phyloP scores from a whole-genome alignment of 2,888 invertebrate species.

The Papilio demoleus region DNA sequence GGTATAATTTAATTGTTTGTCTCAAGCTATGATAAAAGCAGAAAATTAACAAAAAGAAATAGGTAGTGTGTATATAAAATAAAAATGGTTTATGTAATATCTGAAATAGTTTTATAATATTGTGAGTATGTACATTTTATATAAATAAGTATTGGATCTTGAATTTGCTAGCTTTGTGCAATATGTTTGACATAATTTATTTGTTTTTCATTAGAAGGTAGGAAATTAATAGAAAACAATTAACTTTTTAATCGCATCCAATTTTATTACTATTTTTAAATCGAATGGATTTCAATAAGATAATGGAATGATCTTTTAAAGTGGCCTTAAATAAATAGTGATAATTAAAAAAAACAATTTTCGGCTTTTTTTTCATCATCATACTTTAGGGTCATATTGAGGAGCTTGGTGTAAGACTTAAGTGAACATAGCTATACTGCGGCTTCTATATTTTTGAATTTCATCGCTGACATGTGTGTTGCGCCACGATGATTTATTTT shows the following conservation, averaged over 20 bases:
- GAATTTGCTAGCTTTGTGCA: slow-evolving; percentile 15
- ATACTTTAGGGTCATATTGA: too few relatives aligned
- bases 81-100: slow-evolving; percentile 7
- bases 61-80: slow-evolving; percentile 3
- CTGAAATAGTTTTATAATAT: neutral
- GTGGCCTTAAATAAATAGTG: slow-evolving; percentile 24
- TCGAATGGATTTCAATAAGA: neutral
- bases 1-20: slow-evolving; percentile 7
- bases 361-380: neutral
- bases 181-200: slow-evolving; percentile 16
- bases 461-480: too few relatives aligned
- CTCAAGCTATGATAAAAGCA: neutral
- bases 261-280: slow-evolving; percentile 10
- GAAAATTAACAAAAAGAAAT: neutral
- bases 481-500: too few relatives aligned
- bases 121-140: slow-evolving; percentile 25
- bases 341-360: neutral
- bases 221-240: slow-evolving; percentile 21
- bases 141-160: slow-evolving; percentile 9
- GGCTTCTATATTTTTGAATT: too few relatives aligned
- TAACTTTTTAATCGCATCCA: slow-evolving; percentile 7
- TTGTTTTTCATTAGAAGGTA: neutral
- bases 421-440: too few relatives aligned
- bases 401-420: too few relatives aligned
- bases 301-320: slow-evolving; percentile 11